phyloP scores from a whole-genome alignment of 2,113 vertebrate species.

The Regulus satrapa region DNA sequence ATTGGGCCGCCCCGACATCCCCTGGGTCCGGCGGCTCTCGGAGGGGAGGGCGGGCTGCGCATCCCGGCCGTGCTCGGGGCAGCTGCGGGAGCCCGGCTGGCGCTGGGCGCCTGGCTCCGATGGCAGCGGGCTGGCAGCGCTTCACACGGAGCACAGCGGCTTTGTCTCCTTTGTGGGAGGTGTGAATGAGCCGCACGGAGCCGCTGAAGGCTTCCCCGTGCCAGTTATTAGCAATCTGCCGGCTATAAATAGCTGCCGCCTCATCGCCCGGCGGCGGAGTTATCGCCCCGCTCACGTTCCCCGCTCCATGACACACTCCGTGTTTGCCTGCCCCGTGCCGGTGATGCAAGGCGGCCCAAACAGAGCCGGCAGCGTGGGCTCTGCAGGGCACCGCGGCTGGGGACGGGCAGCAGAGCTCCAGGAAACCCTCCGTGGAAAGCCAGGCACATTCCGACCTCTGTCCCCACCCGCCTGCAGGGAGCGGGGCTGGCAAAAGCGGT shows the following conservation, averaged over 20 bases:
- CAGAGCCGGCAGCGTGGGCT: background rate
- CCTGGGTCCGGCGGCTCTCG: rapidly evolving
- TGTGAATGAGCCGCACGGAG: background rate
- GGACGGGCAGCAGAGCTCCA: background rate
- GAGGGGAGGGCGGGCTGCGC: background rate
- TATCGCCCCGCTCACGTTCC: background rate
- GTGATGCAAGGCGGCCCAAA: background rate
- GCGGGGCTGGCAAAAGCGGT: background rate
- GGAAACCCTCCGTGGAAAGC: background rate
- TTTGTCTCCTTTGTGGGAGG: conserved; percentile 23
- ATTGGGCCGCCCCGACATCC: background rate
- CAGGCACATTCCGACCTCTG: rapidly evolving
- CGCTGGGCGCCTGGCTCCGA: background rate
- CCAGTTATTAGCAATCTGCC: background rate
- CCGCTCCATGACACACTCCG: background rate
- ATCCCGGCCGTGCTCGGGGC: background rate
- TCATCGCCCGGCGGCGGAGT: background rate
- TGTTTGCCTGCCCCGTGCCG: background rate
- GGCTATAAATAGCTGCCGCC: conserved; percentile 43
- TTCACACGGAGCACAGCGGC: background rate
- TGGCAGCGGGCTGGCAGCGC: conserved; percentile 44
- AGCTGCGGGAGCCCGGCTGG: background rate
- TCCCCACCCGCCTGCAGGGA: background rate
- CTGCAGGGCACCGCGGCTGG: background rate
- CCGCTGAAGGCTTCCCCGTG: background rate